These are phyloP conservation scores for Halichoeres trimaculatus DNA, from an alignment of 2,113 vertebrate species.

Conservation along the genomic window DNA sequence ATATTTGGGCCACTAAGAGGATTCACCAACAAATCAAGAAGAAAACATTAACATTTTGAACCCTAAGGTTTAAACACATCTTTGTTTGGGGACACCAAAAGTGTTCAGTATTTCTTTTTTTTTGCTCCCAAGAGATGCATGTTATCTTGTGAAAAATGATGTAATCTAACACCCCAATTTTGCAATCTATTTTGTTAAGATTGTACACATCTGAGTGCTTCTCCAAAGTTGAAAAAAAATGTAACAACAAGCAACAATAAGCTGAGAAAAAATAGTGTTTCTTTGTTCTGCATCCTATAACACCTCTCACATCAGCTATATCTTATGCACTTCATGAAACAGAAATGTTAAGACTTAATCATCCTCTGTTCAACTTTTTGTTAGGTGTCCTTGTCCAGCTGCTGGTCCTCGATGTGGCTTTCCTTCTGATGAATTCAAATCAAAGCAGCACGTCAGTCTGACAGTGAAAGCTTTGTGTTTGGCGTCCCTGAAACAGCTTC, in stretches of 20 bases:
- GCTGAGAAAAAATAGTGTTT: too few relatives aligned
- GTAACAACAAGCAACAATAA: too few relatives aligned
- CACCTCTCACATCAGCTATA: not conserved
- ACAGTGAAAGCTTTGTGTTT: not conserved
- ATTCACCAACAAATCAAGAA: not conserved
- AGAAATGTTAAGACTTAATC: not conserved
- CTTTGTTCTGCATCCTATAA: not conserved
- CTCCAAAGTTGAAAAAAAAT: not conserved
- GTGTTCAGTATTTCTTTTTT: too few relatives aligned
- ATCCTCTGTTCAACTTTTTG: not conserved
- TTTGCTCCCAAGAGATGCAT: too few relatives aligned
- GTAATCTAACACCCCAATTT: too few relatives aligned
- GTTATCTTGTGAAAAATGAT: too few relatives aligned
- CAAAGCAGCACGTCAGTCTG: not conserved
- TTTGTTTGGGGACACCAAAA: too few relatives aligned
- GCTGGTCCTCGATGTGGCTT: not conserved
- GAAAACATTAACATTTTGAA: not conserved
- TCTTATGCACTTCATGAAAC: too few relatives aligned
- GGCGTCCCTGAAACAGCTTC: conserved; percentile 7
- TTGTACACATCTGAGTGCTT: not conserved
- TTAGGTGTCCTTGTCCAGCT: not conserved
- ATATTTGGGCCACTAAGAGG: not conserved
- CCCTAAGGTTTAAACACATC: too few relatives aligned
- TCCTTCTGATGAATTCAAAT: conserved; percentile 6
- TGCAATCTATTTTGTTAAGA: not conserved